These are phyloP conservation scores for Arnoldichthys spilopterus DNA, from an alignment of 2,797 vertebrate species.

Conservation along the genomic window DNA sequence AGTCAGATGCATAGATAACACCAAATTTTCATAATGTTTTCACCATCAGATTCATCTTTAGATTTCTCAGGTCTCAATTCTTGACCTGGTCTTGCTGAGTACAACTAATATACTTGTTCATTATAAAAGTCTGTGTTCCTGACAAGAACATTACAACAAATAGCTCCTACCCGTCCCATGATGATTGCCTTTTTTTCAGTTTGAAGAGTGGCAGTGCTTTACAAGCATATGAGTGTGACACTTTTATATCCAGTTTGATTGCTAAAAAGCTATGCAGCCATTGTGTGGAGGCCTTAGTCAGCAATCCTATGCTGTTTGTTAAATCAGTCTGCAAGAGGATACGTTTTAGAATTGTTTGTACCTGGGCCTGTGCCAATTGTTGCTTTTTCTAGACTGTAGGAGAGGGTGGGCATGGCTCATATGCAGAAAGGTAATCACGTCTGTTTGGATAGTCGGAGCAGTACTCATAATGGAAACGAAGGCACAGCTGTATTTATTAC, in stretches of 20 bases:
- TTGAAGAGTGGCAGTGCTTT: not conserved
- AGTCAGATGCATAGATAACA: not conserved
- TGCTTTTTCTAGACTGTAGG: constrained; percentile 24
- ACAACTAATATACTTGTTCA: not conserved
- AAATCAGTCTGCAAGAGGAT: constrained; percentile 26
- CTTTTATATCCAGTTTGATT: constrained; percentile 31
- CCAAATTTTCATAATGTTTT: not conserved
- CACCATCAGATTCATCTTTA: not conserved
- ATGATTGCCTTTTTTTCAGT: constrained; percentile 2
- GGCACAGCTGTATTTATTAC: not conserved
- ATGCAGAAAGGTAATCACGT: not conserved
- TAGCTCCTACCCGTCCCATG: constrained; percentile 24
- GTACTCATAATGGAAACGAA: constrained; percentile 55
- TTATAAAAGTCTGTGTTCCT: not conserved
- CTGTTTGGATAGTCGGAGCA: constrained; percentile 14
- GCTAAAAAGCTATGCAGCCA: constrained; percentile 18
- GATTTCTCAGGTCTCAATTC: not conserved
- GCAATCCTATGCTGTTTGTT: constrained; percentile 21
- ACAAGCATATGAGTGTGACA: constrained; percentile 15
- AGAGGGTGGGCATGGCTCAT: not conserved
- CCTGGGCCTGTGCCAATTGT: constrained; percentile 12
- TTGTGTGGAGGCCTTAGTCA: constrained; percentile 36
- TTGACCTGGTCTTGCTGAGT: not conserved
- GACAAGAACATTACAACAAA: not conserved
- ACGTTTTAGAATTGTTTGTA: constrained; percentile 20